Percentiles rank a stretch among this genome's conserved stretches.
phyloP scores from a whole-genome alignment of 2,113 vertebrate species.

The Gavialis gangeticus region DNA sequence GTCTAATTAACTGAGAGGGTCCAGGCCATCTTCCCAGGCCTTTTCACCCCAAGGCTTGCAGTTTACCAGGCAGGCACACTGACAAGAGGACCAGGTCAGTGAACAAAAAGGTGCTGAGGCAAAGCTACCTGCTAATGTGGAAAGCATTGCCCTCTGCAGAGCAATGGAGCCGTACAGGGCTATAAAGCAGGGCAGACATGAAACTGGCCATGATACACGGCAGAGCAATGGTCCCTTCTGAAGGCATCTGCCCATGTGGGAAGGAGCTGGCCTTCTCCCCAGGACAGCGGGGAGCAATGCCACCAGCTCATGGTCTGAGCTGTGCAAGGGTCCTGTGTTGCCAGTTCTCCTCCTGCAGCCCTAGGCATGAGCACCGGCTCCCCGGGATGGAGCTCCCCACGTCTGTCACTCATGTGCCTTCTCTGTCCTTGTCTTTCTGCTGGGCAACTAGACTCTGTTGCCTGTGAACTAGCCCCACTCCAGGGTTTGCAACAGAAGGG shows the following conservation, averaged over 20 bases:
- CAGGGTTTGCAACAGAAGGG: not conserved
- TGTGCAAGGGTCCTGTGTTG: not conserved
- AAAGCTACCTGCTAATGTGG: not conserved
- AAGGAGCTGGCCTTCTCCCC: not conserved
- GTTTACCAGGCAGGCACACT: not conserved
- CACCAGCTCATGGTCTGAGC: not conserved
- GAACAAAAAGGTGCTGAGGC: no score
- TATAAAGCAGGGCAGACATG: rapidly evolving
- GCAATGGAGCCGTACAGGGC: rapidly evolving
- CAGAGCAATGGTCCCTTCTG: not conserved
- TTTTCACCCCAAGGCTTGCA: not conserved
- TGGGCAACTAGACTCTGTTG: not conserved
- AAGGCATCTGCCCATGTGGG: not conserved
- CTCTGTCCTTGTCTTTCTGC: not conserved
- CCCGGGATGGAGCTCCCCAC: not conserved
- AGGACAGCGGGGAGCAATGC: not conserved
- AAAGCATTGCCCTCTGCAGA: not conserved
- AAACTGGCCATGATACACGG: not conserved
- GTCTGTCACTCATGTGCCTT: not conserved
- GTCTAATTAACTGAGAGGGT: not conserved
- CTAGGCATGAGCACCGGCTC: no score
- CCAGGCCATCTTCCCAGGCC: not conserved
- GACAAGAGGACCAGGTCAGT: not conserved
- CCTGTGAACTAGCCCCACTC: not conserved
- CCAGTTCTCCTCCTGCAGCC: not conserved